Evolutionary conservation across 2,888 invertebrate genomes (phyloP).

Genomic region (Luperina testacea): DNA sequence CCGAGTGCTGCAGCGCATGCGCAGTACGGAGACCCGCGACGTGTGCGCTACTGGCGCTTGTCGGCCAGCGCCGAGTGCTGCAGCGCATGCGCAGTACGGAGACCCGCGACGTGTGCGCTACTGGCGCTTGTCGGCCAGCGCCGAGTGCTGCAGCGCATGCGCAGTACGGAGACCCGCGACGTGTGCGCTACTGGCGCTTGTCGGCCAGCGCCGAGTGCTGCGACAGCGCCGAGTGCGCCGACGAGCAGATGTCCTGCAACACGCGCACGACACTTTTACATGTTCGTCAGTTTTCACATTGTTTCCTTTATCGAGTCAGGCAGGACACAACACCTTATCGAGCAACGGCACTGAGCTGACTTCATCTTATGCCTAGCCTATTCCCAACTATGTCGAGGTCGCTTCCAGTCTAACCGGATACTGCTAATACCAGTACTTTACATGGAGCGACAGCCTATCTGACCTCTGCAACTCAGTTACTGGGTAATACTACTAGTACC

Average conservation of each 20-base stretch:
- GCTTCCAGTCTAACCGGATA: background rate
- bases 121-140: no score
- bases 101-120: no score
- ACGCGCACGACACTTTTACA: background rate
- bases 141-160: no score
- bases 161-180: no score
- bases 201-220: conserved; percentile 79
- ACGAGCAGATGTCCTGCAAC: conserved; percentile 82
- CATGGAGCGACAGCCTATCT: background rate
- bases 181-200: conserved; percentile 74
- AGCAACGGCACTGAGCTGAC: background rate
- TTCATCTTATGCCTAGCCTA: background rate
- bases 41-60: no score
- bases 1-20: no score
- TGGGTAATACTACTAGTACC: no score
- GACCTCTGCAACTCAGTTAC: background rate
- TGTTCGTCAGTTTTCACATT: background rate
- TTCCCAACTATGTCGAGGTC: background rate
- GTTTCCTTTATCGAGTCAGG: background rate
- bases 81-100: no score
- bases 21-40: no score
- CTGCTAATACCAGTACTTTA: background rate
- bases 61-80: no score
- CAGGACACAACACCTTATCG: no score
- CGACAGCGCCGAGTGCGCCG: conserved; percentile 90